Percentiles rank a stretch among this genome's conserved stretches.
These are phyloP conservation scores for Falco berigora DNA, from an alignment of 2,797 vertebrate genomes.

Conservation along the genomic window DNA sequence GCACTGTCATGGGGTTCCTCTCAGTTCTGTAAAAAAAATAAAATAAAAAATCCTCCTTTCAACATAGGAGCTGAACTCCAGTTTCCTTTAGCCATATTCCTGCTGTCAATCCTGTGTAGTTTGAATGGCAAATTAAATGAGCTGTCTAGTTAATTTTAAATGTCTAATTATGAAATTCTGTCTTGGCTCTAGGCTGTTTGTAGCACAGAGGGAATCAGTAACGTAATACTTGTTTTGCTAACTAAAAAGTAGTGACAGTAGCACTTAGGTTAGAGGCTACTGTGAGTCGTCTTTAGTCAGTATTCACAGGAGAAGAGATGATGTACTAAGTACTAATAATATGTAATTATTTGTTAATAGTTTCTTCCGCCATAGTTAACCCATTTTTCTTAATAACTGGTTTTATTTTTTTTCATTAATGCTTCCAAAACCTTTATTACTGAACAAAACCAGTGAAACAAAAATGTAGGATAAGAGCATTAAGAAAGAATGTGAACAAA, in stretches of 20 bases:
- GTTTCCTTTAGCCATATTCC: neutral
- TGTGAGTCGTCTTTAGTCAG: neutral
- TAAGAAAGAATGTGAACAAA: neutral
- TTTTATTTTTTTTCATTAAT: neutral
- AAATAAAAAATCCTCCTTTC: neutral
- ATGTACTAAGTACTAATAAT: neutral
- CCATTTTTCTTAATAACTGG: neutral
- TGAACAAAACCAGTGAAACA: neutral
- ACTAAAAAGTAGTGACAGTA: neutral
- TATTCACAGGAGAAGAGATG: neutral
- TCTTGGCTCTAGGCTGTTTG: neutral
- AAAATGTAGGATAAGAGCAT: neutral
- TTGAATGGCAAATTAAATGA: neutral
- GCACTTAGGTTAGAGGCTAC: neutral
- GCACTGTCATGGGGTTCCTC: neutral
- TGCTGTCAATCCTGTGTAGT: neutral
- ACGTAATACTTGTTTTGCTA: neutral
- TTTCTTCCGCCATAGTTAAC: neutral
- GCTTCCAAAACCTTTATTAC: neutral
- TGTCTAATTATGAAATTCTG: neutral
- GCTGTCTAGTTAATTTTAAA: neutral
- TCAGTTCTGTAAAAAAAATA: neutral
- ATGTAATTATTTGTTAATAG: neutral
- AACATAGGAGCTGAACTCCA: neutral
- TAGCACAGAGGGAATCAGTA: neutral